Evolutionary conservation across 2,797 vertebrate species (phyloP), one percentile per base, ranked within the genome.

Genomic region (Scolopax bukidnonensis): DNA sequence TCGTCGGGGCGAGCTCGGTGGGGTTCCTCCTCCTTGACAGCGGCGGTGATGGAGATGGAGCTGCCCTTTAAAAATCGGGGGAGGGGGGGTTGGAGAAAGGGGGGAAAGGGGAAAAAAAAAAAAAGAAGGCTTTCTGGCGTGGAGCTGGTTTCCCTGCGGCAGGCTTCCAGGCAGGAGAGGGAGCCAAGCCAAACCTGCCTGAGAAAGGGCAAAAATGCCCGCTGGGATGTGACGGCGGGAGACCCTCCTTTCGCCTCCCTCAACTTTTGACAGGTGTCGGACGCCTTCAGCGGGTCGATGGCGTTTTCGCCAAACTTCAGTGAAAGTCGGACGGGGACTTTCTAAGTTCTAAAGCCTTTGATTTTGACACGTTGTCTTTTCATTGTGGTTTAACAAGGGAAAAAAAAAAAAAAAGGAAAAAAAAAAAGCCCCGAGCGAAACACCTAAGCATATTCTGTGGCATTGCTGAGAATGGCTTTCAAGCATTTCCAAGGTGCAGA

Each of bases 111-210:
- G 36, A 36, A 36, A 36, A 23, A 47, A 5, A 30, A 23, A 56
- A 28, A 5, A 3, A 4, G 9, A 51, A 33, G 20, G 40, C 24
- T 92, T 53, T 75, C 48, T 95, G 16, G 76, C 69, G 32, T 73
- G 56, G 87, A 73, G 75, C 76, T 87, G 83, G 88, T 67, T 96
- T 61, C 87, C 85, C 95, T 83, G 94, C 86, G 86, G 90, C 80
- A 81, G 70, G 61, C 74, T 95, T 90, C 90, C 95, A 84, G 81
- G 84, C 63, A 5, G 88, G 77, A 79, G 81, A 38, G 9, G 15
- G 48, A 88, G 93, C 93, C 96, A 68, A 96, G 65, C 53, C 69
- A 69, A 41, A 87, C 82, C 84, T 82, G 70, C 63, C 71, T 45
- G 79, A 20, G 84, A 59, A 63, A 47, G 68, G 60, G 76, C 53